phyloP scores from a whole-genome alignment of 2,113 vertebrate species.

The Siniperca chuatsi region DNA sequence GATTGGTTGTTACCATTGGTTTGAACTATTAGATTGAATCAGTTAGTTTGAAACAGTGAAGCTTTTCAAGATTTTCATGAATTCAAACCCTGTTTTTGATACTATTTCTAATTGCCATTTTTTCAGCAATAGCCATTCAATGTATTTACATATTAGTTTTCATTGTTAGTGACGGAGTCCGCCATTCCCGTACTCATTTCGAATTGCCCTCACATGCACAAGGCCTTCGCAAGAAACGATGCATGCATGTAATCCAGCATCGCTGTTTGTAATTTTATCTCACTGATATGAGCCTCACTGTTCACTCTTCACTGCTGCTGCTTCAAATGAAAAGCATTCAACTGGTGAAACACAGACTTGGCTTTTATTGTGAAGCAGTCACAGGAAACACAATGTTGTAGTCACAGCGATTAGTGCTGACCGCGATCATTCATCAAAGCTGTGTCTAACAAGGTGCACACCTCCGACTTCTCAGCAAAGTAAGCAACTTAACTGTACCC shows the following conservation, averaged over 20 bases:
- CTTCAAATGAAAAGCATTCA: not conserved
- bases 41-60: not conserved
- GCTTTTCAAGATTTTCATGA: not conserved
- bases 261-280: not conserved
- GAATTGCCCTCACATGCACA: not conserved
- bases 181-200: not conserved
- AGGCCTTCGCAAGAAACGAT: not conserved
- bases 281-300: not conserved
- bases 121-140: not conserved
- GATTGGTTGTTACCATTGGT: not conserved
- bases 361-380: conserved; percentile 2
- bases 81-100: not conserved
- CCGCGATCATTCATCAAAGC: not conserved
- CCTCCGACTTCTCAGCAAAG: not conserved
- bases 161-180: not conserved
- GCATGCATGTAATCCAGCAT: not conserved
- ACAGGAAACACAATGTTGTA: not conserved
- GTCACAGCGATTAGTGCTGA: not conserved
- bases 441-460: not conserved
- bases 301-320: not conserved
- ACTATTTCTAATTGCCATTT: not conserved
- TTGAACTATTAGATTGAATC: not conserved
- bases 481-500: not conserved
- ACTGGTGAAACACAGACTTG: not conserved
- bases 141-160: not conserved